phyloP scores from a whole-genome alignment of 2,797 vertebrate genomes.

The Rachycentron canadum region DNA sequence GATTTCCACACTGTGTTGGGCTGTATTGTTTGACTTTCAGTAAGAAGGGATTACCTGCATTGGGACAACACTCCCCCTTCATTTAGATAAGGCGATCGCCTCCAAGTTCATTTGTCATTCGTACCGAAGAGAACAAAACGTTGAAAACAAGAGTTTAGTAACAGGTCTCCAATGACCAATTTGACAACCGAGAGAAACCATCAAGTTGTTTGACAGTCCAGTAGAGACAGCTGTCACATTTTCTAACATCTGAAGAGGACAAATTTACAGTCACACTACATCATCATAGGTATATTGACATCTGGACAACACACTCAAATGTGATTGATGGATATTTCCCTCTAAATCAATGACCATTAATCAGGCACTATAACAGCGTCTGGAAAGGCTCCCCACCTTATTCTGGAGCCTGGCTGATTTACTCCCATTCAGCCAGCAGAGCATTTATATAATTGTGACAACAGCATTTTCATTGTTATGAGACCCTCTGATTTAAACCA shows the following conservation, averaged over 20 bases:
- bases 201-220: not conserved
- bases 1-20: constrained; percentile 41
- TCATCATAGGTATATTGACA: not conserved
- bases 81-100: constrained; percentile 40
- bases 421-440: not conserved
- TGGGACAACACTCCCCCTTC: not conserved
- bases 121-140: constrained; percentile 8
- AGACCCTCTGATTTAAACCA: not conserved
- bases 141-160: constrained; percentile 35
- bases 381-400: not conserved
- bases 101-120: constrained; percentile 15
- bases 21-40: constrained; percentile 49
- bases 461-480: not conserved
- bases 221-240: not conserved
- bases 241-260: not conserved
- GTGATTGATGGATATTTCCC: not conserved
- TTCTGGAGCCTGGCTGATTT: not conserved
- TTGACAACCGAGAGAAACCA: constrained; percentile 1
- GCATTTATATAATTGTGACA: not conserved
- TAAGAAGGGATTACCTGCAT: constrained; percentile 41
- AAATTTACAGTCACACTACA: constrained; percentile 3
- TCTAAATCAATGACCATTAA: not conserved
- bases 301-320: not conserved
- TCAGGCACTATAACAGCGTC: not conserved
- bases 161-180: constrained; percentile 7